Evolutionary conservation across 2,888 invertebrate genomes (phyloP).

Genomic region (Trichopoda pennipes): DNA sequence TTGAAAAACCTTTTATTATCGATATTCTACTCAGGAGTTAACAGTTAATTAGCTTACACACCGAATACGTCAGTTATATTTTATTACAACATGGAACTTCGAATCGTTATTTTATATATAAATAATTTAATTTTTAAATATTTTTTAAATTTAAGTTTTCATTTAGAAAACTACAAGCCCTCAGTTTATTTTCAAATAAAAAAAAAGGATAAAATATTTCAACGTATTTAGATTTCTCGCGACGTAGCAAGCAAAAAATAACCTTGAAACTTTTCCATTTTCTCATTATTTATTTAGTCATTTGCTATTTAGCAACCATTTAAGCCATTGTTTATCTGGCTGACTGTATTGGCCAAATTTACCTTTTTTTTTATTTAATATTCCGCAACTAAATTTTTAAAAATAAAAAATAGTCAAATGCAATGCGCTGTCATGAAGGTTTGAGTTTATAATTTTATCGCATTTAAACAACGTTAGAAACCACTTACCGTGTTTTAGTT

Average conservation of each 20-base stretch:
- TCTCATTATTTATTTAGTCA: not conserved
- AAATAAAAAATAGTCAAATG: not conserved
- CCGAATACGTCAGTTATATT: no score
- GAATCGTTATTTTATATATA: no score
- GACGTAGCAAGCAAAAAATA: not conserved
- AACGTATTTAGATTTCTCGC: not conserved
- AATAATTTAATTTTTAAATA: not conserved
- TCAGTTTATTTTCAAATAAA: not conserved
- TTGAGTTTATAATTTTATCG: constrained; percentile 56
- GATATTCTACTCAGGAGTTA: no score
- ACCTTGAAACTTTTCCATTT: constrained; percentile 44
- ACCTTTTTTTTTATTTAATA: constrained; percentile 29
- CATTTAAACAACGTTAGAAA: constrained; percentile 66
- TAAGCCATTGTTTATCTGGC: constrained; percentile 49
- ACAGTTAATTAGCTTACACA: no score
- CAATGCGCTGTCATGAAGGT: constrained; percentile 35
- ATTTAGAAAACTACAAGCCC: not conserved
- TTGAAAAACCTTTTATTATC: no score
- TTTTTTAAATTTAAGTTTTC: not conserved
- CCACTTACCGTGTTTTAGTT: constrained; percentile 60
- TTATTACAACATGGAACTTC: no score
- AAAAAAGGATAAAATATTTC: not conserved
- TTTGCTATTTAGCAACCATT: constrained; percentile 25
- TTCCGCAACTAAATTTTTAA: constrained; percentile 3
- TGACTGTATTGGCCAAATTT: constrained; percentile 28